Evolutionary conservation across 2,113 vertebrate species (phyloP), one percentile per base, ranked within the genome.

Genomic region (Microtus oregoni): DNA sequence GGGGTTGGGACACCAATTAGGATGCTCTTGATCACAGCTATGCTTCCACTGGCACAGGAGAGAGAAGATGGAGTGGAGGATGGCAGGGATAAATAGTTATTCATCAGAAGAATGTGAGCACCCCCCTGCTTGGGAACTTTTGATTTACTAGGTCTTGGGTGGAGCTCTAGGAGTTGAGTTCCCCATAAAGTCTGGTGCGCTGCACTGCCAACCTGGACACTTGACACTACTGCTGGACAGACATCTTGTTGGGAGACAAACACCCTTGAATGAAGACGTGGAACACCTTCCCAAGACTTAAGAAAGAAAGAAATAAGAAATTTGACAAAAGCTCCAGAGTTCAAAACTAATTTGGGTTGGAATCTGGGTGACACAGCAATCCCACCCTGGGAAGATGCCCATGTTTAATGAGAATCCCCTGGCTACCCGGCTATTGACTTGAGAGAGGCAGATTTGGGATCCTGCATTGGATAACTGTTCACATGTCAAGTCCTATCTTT

Each of bases 401-500:
- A 0, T 30, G 55, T 83, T 63, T 65, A 70, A n/a, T 24, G 65
- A 94, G 70, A 83, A 50, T 30, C 81, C 32, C 32, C 92, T 78
- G 86, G n/a, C 78, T 82, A 77, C 35, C 63, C 68, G 24, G 5
- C 55, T 32, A 58, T 88, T 91, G 93, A 86, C 92, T 93, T 82
- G 41, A 96, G 89, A 75, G 86, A 93, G 94, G 95, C 61, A 96
- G 92, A 73, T 90, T 98, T 96, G 14, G 90, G 93, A 65, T 72
- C 87, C 89, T 0, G 0, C 78, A 0, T 96, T 95, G 93, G 83
- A 79, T 86, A 96, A 73, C 63, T 97, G 82, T 67, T 85, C 89
- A 97, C 82, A 95, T 89, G 95, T 97, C 95, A 95, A 72, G 7
- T 44, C 65, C 70, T 67, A 93, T 96, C 97, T 98, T 97, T 47